These are phyloP conservation scores for Perizoma flavofasciatum DNA, from an alignment of 2,888 invertebrate genomes.

Conservation along the genomic window DNA sequence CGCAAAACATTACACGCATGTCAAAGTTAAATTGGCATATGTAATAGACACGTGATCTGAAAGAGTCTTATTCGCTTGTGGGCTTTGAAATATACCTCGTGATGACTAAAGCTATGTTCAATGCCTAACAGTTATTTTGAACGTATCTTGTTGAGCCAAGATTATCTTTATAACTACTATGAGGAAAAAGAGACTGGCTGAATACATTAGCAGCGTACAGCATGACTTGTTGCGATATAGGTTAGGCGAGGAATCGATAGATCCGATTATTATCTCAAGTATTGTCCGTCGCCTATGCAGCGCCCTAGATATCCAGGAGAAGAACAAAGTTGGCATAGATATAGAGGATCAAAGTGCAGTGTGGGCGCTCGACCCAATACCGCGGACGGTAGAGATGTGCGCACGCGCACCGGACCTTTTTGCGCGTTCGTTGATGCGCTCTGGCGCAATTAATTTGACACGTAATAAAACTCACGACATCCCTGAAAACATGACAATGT, in stretches of 20 bases:
- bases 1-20: slow-evolving; percentile 21
- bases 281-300: slow-evolving; percentile 60
- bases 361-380: slow-evolving; percentile 82
- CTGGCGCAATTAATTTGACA: slow-evolving; percentile 57
- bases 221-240: slow-evolving; percentile 32
- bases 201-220: slow-evolving; percentile 12
- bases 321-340: slow-evolving; percentile 82
- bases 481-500: slow-evolving; percentile 32
- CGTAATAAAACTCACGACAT: slow-evolving; percentile 49
- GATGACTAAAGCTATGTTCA: slow-evolving; percentile 17
- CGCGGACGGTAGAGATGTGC: slow-evolving; percentile 63
- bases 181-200: not conserved
- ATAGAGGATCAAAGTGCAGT: slow-evolving; percentile 79
- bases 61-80: slow-evolving; percentile 20
- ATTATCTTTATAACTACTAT: not conserved
- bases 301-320: slow-evolving; percentile 75
- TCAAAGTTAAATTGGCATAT: slow-evolving; percentile 44
- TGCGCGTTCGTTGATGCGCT: slow-evolving; percentile 51
- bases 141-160: not conserved
- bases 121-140: slow-evolving; percentile 4
- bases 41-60: slow-evolving; percentile 33
- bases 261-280: slow-evolving; percentile 58
- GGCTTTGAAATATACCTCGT: slow-evolving; percentile 33
- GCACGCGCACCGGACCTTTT: slow-evolving; percentile 72
- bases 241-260: slow-evolving; percentile 41